phyloP scores from a whole-genome alignment of 2,888 invertebrate genomes.

The Yponomeuta evonymella region DNA sequence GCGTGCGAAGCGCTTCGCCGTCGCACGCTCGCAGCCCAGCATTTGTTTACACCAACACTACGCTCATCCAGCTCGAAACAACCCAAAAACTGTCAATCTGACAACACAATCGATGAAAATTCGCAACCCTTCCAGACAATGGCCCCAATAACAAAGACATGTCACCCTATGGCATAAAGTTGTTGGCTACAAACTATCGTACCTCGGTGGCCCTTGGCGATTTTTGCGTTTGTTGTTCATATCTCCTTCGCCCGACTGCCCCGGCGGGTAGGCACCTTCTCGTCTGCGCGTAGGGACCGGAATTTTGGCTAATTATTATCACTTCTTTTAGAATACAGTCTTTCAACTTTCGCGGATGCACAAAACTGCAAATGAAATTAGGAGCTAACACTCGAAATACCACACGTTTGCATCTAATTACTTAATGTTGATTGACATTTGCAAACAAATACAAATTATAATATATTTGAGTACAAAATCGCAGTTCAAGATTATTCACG shows the following conservation, averaged over 20 bases:
- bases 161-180: conserved; percentile 54
- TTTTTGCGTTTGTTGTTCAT: conserved; percentile 91
- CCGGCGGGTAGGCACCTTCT: conserved; percentile 86
- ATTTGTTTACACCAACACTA: conserved; percentile 61
- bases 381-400: conserved; percentile 69
- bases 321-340: conserved; percentile 76
- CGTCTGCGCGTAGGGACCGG: conserved; percentile 89
- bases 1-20: conserved; percentile 44
- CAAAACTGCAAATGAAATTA: conserved; percentile 74
- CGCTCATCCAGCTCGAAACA: conserved; percentile 39
- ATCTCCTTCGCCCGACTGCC: conserved; percentile 78
- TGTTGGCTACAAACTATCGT: conserved; percentile 44
- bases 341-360: conserved; percentile 77
- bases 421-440: conserved; percentile 67
- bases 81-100: conserved; percentile 49
- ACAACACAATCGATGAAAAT: conserved; percentile 43
- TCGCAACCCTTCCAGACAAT: conserved; percentile 45
- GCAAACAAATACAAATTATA: conserved; percentile 72
- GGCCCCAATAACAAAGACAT: conserved; percentile 68
- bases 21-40: conserved; percentile 36
- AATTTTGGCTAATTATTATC: conserved; percentile 83
- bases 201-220: conserved; percentile 87
- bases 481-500: conserved; percentile 68
- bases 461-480: conserved; percentile 75
- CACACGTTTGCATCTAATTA: conserved; percentile 70